phyloP scores from a whole-genome alignment of 1,140 invertebrate species.

The Apis mellifera region DNA sequence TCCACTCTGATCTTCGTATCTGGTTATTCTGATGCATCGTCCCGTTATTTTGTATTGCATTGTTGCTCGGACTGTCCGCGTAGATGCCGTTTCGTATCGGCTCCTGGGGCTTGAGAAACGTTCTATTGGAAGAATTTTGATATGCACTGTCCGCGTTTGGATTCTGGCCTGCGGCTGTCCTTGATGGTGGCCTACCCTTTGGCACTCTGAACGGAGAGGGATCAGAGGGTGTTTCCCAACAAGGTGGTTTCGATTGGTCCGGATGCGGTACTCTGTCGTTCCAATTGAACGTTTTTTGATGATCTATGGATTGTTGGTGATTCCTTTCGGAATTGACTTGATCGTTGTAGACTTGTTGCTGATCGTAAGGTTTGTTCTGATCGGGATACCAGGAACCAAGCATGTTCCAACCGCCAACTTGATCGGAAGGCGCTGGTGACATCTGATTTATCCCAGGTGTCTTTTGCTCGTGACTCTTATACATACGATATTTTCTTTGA shows the following conservation, averaged over 20 bases:
- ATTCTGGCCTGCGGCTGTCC: constrained; percentile 78
- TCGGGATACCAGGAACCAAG: constrained; percentile 58
- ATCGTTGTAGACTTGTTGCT: constrained; percentile 18
- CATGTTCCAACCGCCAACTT: constrained; percentile 65
- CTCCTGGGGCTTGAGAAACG: constrained; percentile 78
- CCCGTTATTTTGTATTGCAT: constrained; percentile 40
- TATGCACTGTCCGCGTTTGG: constrained; percentile 64
- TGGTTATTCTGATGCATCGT: constrained; percentile 40
- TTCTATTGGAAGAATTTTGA: constrained; percentile 70
- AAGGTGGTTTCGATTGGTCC: constrained; percentile 59
- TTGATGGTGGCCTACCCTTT: constrained; percentile 85
- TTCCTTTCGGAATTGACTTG: constrained; percentile 46
- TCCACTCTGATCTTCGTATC: constrained; percentile 55
- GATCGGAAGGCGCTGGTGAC: constrained; percentile 60
- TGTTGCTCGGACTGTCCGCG: constrained; percentile 56
- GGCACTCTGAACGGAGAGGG: constrained; percentile 85
- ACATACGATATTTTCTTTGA: constrained; percentile 55
- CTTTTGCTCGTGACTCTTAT: constrained; percentile 59
- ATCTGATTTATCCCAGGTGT: constrained; percentile 47
- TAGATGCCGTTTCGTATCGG: constrained; percentile 67
- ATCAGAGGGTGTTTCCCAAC: constrained; percentile 74
- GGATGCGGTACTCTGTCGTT: constrained; percentile 58
- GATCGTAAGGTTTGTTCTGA: constrained; percentile 30
- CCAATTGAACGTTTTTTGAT: constrained; percentile 60
- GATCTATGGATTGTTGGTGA: constrained; percentile 45